phyloP scores from a whole-genome alignment of 2,797 vertebrate species.

The Sebastes iracundus region DNA sequence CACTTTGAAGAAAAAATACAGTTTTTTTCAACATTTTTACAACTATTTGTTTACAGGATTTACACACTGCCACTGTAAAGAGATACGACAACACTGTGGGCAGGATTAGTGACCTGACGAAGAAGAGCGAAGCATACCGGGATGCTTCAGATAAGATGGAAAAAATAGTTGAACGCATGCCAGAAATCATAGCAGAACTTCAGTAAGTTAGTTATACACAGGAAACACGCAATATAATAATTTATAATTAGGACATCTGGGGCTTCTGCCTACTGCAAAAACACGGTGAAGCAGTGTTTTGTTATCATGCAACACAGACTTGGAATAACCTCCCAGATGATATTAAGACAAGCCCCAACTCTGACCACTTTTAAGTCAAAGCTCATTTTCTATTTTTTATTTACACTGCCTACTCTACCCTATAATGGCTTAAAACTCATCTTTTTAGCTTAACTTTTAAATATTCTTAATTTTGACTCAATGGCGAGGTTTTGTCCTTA shows the following conservation, averaged over 20 bases:
- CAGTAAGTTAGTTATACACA: slow-evolving; percentile 66
- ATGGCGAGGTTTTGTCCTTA: neutral
- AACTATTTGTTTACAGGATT: slow-evolving; percentile 58
- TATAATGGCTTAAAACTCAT: neutral
- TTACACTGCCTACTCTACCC: neutral
- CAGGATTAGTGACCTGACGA: slow-evolving; percentile 55
- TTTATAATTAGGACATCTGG: neutral
- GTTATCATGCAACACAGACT: neutral
- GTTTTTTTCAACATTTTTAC: neutral
- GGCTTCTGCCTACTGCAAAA: neutral
- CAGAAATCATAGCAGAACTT: slow-evolving; percentile 64
- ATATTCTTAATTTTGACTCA: neutral
- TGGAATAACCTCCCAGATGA: neutral
- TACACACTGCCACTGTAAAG: slow-evolving; percentile 26
- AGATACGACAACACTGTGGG: slow-evolving; percentile 27
- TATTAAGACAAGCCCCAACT: neutral
- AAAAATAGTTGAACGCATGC: slow-evolving; percentile 40
- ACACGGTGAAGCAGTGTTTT: neutral
- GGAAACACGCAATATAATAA: neutral
- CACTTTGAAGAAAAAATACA: slow-evolving; percentile 5
- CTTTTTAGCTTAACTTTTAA: neutral
- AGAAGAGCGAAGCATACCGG: slow-evolving; percentile 58
- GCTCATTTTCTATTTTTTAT: no score
- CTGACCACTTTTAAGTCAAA: neutral
- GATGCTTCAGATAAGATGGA: slow-evolving; percentile 66